Conservation (phyloP, 2,797 vertebrate species). For the Micromesistius poutassou region DNA sequence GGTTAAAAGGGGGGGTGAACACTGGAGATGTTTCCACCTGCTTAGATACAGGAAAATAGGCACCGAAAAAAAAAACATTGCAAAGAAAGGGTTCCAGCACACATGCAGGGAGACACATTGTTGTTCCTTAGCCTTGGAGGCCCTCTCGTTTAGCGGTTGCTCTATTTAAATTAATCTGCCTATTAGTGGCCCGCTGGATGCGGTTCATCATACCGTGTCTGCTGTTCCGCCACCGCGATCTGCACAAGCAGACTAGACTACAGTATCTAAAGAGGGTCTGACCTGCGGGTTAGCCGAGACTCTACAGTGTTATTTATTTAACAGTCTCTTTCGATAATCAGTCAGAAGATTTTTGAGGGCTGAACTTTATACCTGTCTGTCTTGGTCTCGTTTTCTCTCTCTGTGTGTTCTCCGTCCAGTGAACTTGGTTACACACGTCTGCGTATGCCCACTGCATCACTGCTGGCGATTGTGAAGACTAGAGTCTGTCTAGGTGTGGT, state of each 20-base stretch:
- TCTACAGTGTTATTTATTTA: background rate
- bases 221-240: background rate
- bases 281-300: background rate
- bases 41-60: constrained; percentile 54
- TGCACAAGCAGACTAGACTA: background rate
- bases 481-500: background rate
- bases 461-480: background rate
- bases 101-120: constrained; percentile 33
- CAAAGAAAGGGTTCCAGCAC: constrained; percentile 28
- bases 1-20: constrained; percentile 41
- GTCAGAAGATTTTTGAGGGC: background rate
- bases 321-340: background rate
- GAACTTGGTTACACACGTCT: background rate
- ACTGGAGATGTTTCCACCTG: constrained; percentile 56
- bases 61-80: constrained; percentile 29
- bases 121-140: constrained; percentile 51
- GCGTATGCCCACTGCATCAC: background rate
- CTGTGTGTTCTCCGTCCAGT: too few relatives aligned
- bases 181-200: background rate
- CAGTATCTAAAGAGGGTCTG: background rate
- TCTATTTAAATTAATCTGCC: constrained; percentile 3
- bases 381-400: background rate
- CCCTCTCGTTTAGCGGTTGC: constrained; percentile 47
- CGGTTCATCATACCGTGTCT: background rate
- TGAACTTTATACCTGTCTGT: too few relatives aligned